Evolutionary conservation across 2,888 invertebrate genomes (phyloP), one percentile per base, ranked within the genome.

Genomic region (Idaea biselata): DNA sequence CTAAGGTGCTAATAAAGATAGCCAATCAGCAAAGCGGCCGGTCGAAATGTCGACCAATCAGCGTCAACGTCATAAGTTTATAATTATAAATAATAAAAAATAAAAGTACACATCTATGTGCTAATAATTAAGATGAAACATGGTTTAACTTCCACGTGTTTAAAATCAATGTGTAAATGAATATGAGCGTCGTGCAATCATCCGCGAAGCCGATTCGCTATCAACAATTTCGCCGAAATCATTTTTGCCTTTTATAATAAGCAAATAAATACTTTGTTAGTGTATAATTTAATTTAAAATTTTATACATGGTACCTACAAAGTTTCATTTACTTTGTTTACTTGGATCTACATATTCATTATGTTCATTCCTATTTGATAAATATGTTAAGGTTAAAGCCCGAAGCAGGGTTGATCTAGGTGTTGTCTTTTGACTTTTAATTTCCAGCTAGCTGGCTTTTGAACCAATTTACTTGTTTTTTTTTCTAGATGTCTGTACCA

Each of bases 231-330:
- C 44, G 44, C 44, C 44, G 55, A 60, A 57, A 60, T 59, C 60
- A 68, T 67, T 65, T 66, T 67, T 68, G 68, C 70, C 63, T 67
- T 64, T 58, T 67, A 61, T 63, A 55, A 60, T 63, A 61, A 62
- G 61, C 60, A 64, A 67, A 58, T 16, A 31, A 55, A 60, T 60
- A 63, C 17, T 59, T 65, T 65, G 17, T 58, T 55, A 31, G 58
- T 63, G 59, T 59, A 56, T 54, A 25, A 59, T 63, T 54, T 60
- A 44, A 44, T 60, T 44, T 61, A 61, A 58, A 58, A 59, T 58
- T 58, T 62, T 60, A 59, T 44, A 60, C 8, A 44, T 14, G 44
- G 2, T 44, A 14, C 44, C 44, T 44, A 44, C 11, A 44, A 44
- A 44, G 44, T 44, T 44, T 44, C 14, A 44, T 44, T 14, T 44